Conservation (phyloP, 35 echinoderm and acorn worm genomes). For the Lytechinus pictus region DNA sequence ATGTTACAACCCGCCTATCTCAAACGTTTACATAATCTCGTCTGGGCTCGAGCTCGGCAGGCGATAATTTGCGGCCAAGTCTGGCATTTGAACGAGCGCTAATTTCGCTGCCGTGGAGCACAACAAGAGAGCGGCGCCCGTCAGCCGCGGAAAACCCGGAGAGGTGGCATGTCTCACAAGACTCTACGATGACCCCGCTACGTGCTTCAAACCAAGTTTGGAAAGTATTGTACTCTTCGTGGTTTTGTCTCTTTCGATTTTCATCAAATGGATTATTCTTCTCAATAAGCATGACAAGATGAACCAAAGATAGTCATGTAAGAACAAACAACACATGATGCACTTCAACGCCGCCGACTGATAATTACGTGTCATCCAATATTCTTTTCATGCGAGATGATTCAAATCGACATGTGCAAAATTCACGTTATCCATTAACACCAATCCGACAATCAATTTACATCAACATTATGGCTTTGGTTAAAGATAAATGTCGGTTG, state of each 20-base stretch:
- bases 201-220: background rate
- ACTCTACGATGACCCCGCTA: constrained; percentile 13
- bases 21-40: constrained; percentile 49
- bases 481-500: too few relatives aligned
- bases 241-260: constrained; percentile 24
- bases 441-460: background rate
- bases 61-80: constrained; percentile 44
- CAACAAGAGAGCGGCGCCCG: constrained; percentile 56
- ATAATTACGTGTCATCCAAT: background rate
- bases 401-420: constrained; percentile 1
- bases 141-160: constrained; percentile 26
- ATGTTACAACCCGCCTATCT: background rate
- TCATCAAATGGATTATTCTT: background rate
- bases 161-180: background rate
- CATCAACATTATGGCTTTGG: background rate
- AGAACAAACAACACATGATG: background rate
- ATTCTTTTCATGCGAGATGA: background rate
- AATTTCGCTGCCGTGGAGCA: constrained; percentile 43
- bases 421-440: background rate
- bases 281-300: background rate
- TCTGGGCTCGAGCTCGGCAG: constrained; percentile 38
- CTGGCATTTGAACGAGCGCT: constrained; percentile 46
- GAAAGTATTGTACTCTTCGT: background rate
- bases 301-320: background rate
- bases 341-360: background rate